These are phyloP conservation scores for Dromaius novaehollandiae DNA, from an alignment of 2,113 vertebrate species.

Conservation along the genomic window DNA sequence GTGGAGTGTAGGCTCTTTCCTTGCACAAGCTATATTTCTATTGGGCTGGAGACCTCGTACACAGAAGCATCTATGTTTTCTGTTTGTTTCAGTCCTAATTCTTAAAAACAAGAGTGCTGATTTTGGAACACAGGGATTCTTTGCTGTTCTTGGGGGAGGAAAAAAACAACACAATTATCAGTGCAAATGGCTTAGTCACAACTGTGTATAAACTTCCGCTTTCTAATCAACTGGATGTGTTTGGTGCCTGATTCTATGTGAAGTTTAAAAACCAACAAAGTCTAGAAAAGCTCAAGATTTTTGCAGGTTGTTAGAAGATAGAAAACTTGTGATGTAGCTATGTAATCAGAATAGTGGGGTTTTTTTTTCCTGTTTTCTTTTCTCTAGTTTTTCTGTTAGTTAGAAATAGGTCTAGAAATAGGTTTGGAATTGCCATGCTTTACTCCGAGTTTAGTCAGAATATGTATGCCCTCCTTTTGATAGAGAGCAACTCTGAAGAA, in stretches of 20 bases:
- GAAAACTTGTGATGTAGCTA: neutral
- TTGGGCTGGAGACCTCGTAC: neutral
- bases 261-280: neutral
- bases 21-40: neutral
- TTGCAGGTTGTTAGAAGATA: neutral
- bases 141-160: neutral
- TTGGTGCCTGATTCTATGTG: neutral
- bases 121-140: neutral
- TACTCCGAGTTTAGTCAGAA: neutral
- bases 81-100: neutral
- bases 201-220: neutral
- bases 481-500: neutral
- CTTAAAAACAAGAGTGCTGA: neutral
- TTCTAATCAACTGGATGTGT: neutral
- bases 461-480: fast-evolving
- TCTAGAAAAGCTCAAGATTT: neutral
- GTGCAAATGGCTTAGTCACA: neutral
- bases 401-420: neutral
- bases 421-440: neutral
- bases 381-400: neutral
- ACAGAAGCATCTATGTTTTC: neutral
- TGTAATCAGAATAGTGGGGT: neutral
- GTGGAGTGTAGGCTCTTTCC: neutral
- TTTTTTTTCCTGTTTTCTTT: fast-evolving
- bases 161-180: neutral